These are phyloP conservation scores for Cerastoderma edule DNA, from an alignment of 2,888 invertebrate genomes.

Conservation along the genomic window DNA sequence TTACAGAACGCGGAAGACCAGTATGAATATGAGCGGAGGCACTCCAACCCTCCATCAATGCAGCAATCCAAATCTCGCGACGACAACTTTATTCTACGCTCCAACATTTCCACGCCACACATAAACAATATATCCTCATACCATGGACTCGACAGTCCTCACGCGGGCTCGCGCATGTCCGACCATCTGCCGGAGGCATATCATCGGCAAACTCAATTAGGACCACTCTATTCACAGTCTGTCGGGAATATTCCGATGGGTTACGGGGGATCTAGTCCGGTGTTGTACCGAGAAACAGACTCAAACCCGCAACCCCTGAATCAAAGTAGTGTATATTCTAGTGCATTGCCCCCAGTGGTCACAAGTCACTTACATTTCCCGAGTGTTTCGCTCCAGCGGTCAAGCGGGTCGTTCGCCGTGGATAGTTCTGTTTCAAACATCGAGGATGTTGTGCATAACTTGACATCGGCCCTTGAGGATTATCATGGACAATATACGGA, in stretches of 20 bases:
- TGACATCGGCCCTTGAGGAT: slow-evolving; percentile 83
- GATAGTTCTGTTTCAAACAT: slow-evolving; percentile 72
- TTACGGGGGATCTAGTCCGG: slow-evolving; percentile 58
- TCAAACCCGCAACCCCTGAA: slow-evolving; percentile 31
- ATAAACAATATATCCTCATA: slow-evolving; percentile 43
- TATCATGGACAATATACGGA: slow-evolving; percentile 84
- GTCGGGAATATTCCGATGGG: slow-evolving; percentile 39
- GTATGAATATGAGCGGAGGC: slow-evolving; percentile 65
- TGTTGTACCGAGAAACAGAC: slow-evolving; percentile 25
- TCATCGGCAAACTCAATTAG: slow-evolving; percentile 30
- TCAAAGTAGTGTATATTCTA: slow-evolving; percentile 51
- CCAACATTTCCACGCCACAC: slow-evolving; percentile 59
- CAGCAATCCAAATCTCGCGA: slow-evolving; percentile 69
- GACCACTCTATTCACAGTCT: slow-evolving; percentile 47
- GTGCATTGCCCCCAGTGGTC: slow-evolving; percentile 45
- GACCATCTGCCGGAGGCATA: slow-evolving; percentile 53
- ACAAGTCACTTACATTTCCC: slow-evolving; percentile 61
- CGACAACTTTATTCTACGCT: slow-evolving; percentile 73
- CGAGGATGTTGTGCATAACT: slow-evolving; percentile 81
- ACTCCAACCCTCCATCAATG: slow-evolving; percentile 64
- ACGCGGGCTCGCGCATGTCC: slow-evolving; percentile 36
- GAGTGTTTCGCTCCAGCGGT: slow-evolving; percentile 37
- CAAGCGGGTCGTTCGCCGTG: slow-evolving; percentile 5
- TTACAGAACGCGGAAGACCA: slow-evolving; percentile 66
- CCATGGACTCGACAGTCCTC: slow-evolving; percentile 60